Conservation (phyloP, 2,113 vertebrate species). For the Poeciliopsis prolifica region DNA sequence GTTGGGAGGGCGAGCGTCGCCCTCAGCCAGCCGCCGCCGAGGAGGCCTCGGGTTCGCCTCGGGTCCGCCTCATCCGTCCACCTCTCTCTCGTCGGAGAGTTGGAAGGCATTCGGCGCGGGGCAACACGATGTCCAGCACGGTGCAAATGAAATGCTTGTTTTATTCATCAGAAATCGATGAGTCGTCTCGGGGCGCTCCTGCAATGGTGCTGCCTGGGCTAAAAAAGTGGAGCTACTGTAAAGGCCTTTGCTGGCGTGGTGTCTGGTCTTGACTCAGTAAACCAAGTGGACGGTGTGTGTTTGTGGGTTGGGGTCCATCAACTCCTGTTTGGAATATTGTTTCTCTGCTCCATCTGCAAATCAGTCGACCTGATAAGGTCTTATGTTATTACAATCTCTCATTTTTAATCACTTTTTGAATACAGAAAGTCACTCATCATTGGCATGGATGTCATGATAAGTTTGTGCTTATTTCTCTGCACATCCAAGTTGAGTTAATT, state of each 20-base stretch:
- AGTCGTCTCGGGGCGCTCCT: neutral
- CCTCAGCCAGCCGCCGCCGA: neutral
- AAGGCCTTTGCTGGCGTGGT: neutral
- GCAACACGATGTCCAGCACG: neutral
- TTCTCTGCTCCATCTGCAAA: neutral
- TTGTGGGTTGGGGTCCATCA: neutral
- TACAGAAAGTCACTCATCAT: no score
- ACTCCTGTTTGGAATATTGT: slow-evolving; percentile 2
- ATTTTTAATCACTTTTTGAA: no score
- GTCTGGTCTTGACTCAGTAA: neutral
- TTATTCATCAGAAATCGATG: neutral
- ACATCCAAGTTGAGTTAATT: no score
- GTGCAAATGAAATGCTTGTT: neutral
- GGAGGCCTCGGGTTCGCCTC: neutral
- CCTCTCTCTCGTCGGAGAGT: neutral
- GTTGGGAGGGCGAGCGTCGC: slow-evolving; percentile 8
- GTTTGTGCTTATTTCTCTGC: no score
- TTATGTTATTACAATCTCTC: no score
- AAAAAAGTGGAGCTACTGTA: neutral
- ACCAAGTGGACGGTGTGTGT: neutral
- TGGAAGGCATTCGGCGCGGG: neutral
- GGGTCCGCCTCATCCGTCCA: neutral
- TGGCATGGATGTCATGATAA: no score
- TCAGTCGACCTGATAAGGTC: neutral
- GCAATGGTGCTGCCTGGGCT: neutral